Conservation (phyloP, 1,140 invertebrate genomes). For the Liolophura sinensis region DNA sequence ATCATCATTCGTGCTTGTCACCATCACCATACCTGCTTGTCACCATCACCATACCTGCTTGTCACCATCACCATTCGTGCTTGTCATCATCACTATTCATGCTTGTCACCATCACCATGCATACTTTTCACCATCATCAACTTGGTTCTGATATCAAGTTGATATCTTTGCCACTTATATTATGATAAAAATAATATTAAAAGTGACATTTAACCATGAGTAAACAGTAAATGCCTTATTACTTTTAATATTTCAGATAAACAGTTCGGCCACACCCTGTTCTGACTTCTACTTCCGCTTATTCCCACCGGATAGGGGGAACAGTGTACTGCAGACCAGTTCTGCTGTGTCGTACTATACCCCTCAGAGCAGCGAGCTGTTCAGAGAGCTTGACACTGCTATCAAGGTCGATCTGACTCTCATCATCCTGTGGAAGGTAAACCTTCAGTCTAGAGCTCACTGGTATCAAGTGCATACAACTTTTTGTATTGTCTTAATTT, state of each 20-base stretch:
- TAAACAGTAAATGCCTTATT: background rate
- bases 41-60: too few species aligned
- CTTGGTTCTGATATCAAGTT: background rate
- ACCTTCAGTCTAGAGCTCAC: background rate
- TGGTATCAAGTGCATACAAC: background rate
- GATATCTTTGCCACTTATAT: background rate
- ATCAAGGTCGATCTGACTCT: conserved; percentile 45
- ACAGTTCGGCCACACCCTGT: conserved; percentile 47
- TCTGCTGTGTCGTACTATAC: background rate
- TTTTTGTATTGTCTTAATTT: background rate
- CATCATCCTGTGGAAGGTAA: conserved; percentile 55
- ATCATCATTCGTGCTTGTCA: too few species aligned
- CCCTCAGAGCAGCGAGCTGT: background rate
- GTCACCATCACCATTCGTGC: too few species aligned
- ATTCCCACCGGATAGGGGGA: conserved; percentile 3
- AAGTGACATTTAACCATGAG: background rate
- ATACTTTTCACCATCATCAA: too few species aligned
- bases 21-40: too few species aligned
- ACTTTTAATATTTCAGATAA: conserved; percentile 33
- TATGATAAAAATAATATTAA: conserved; percentile 1
- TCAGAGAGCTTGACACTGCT: conserved; percentile 37
- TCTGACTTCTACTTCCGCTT: conserved; percentile 50
- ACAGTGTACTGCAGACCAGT: background rate
- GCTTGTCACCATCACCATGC: too few species aligned
- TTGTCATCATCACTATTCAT: too few species aligned